A percentile compares a stretch with the other conserved stretches of the same genome.
Evolutionary conservation across 2,797 vertebrate genomes (phyloP).

Genomic region (Fundulus diaphanus): DNA sequence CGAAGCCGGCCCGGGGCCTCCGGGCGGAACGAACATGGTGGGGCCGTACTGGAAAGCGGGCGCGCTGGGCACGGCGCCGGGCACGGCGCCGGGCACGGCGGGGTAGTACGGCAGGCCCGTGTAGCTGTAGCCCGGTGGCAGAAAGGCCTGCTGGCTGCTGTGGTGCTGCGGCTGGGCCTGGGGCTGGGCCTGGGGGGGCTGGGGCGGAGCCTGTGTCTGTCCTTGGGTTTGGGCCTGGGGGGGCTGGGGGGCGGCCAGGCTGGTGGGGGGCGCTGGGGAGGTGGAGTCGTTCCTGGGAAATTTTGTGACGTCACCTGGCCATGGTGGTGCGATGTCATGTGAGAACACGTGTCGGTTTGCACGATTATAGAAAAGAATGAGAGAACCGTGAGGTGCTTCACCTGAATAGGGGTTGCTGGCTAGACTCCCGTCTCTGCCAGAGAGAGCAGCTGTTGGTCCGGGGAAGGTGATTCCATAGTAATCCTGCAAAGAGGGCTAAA

Average conservation of each 20-base stretch:
- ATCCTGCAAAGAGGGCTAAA: slow-evolving; percentile 86
- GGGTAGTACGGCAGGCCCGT: slow-evolving; percentile 94
- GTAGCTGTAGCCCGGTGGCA: slow-evolving; percentile 96
- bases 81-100: slow-evolving; percentile 86
- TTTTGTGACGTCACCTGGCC: slow-evolving; percentile 92
- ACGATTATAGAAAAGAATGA: not conserved
- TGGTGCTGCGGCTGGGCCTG: slow-evolving; percentile 90
- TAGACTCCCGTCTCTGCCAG: slow-evolving; percentile 91
- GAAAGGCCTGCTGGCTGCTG: slow-evolving; percentile 92
- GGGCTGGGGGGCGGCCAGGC: slow-evolving; percentile 79
- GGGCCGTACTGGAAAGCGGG: slow-evolving; percentile 93
- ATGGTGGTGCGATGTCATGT: not conserved
- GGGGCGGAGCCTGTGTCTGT: slow-evolving; percentile 79
- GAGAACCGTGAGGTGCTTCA: slow-evolving; percentile 50
- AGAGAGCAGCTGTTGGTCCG: slow-evolving; percentile 88
- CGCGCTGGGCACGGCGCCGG: slow-evolving; percentile 87
- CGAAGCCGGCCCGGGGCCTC: slow-evolving; percentile 80
- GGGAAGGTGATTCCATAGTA: slow-evolving; percentile 99
- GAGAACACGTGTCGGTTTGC: slow-evolving; percentile 1
- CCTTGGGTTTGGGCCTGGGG: slow-evolving; percentile 88
- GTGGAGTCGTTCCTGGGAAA: slow-evolving; percentile 94
- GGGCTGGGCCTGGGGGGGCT: slow-evolving; percentile 85
- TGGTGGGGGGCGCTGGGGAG: slow-evolving; percentile 91
- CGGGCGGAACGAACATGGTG: slow-evolving; percentile 93
- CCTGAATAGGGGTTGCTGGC: slow-evolving; percentile 96